phyloP scores from a whole-genome alignment of 2,888 invertebrate genomes.

The Punctoribates punctum region DNA sequence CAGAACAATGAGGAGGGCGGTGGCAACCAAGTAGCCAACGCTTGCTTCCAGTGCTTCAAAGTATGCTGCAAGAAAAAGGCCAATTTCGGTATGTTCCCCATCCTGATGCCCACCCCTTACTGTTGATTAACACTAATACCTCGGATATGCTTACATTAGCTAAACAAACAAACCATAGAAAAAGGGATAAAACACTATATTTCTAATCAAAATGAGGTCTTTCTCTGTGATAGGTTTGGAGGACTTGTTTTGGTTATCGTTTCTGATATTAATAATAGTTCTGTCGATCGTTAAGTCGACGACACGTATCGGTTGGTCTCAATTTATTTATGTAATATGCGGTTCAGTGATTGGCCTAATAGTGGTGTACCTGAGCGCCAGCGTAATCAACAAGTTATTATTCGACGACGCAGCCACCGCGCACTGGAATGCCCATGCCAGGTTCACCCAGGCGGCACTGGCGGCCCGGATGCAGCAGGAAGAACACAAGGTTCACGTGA shows the following conservation, averaged over 20 bases:
- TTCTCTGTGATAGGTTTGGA: conserved; percentile 40
- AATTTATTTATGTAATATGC: conserved; percentile 20
- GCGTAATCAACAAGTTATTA: conserved; percentile 31
- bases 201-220: no score
- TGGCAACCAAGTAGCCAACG: conserved; percentile 5
- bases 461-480: conserved; percentile 26
- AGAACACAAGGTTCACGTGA: conserved; percentile 40
- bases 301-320: conserved; percentile 33
- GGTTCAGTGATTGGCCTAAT: conserved; percentile 27
- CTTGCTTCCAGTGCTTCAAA: conserved; percentile 35
- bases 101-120: neutral
- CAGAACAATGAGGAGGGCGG: neutral
- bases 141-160: no score
- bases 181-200: no score
- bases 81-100: conserved; percentile 30
- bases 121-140: neutral
- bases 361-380: conserved; percentile 26
- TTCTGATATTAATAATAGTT: conserved; percentile 29
- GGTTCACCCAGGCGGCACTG: conserved; percentile 41
- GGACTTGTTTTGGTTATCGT: conserved; percentile 40
- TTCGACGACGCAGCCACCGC: conserved; percentile 38
- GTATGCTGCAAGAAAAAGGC: conserved; percentile 40
- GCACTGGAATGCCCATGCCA: conserved; percentile 42
- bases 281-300: conserved; percentile 29
- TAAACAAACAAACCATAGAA: no score